phyloP scores from a whole-genome alignment of 2,888 invertebrate species.

The Amiota mariae region DNA sequence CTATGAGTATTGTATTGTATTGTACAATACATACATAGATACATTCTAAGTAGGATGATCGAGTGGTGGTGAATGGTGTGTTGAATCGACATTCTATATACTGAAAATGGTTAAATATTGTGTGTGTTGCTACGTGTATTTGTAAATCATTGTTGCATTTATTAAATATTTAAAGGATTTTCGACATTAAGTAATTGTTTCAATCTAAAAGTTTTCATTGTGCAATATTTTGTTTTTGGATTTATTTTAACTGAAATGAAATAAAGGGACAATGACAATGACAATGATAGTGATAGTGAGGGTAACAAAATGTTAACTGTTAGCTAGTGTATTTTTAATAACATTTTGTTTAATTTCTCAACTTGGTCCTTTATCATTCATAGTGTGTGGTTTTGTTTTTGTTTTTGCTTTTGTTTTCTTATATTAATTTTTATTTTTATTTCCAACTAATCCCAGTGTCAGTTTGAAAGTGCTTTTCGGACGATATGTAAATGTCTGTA shows the following conservation, averaged over 20 bases:
- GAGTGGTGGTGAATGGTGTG: background rate
- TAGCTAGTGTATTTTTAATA: slow-evolving; percentile 17
- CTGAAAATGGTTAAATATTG: background rate
- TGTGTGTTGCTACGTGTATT: background rate
- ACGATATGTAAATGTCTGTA: slow-evolving; percentile 2
- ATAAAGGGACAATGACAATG: no score
- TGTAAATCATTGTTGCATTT: slow-evolving; percentile 44
- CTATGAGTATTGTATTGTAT: no score
- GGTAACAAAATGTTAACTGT: no score
- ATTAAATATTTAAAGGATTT: slow-evolving; percentile 51
- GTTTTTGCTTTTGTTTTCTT: slow-evolving; percentile 35
- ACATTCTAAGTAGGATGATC: no score
- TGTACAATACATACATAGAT: no score
- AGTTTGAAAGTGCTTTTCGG: slow-evolving; percentile 6
- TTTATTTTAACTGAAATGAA: no score
- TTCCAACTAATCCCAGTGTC: slow-evolving; percentile 19
- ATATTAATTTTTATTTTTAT: slow-evolving; percentile 1
- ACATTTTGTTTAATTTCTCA: background rate
- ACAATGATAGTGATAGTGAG: no score
- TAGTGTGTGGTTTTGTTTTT: slow-evolving; percentile 44
- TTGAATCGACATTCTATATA: slow-evolving; percentile 25
- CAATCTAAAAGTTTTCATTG: slow-evolving; percentile 19
- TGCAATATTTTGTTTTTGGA: no score
- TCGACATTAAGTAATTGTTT: slow-evolving; percentile 51
- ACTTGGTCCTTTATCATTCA: slow-evolving; percentile 6